phyloP scores from a whole-genome alignment of 1,140 invertebrate species.

The Temnothorax curvispinosus region DNA sequence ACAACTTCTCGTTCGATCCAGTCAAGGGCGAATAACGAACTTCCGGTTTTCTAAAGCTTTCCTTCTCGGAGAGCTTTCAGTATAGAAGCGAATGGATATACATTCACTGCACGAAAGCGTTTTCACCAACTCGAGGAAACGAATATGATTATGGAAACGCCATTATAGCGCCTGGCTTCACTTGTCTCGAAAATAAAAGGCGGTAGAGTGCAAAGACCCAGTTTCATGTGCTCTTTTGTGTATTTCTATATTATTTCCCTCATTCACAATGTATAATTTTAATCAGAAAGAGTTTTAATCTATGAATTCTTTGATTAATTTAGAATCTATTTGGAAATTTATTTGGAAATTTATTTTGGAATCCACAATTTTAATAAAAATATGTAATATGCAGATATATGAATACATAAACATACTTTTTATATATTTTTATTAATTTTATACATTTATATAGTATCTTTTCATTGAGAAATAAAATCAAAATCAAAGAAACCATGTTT shows the following conservation, averaged over 20 bases:
- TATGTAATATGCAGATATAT: not conserved
- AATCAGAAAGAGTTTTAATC: not conserved
- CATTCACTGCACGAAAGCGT: conserved; percentile 21
- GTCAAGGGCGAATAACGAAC: conserved; percentile 65
- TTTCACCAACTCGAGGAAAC: not conserved
- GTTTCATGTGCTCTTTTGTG: not conserved
- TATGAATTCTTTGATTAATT: conserved; percentile 19
- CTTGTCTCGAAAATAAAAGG: conserved; percentile 22
- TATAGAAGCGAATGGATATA: conserved; percentile 33
- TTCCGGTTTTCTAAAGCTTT: conserved; percentile 39
- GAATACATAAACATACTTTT: not conserved
- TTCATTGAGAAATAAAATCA: not conserved
- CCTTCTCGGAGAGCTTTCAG: conserved; percentile 48
- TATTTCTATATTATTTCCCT: not conserved
- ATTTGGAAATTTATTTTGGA: not conserved
- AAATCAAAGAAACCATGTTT: not conserved
- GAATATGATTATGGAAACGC: conserved; percentile 59
- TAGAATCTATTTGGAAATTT: not conserved
- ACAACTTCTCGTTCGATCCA: conserved; percentile 51
- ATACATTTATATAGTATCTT: not conserved
- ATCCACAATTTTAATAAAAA: not conserved
- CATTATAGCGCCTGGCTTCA: conserved; percentile 52
- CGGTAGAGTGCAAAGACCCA: not conserved
- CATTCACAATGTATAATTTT: not conserved
- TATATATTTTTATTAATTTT: not conserved